These are phyloP conservation scores for Lutra lutra DNA, from an alignment of 2,797 vertebrate genomes.

Conservation along the genomic window DNA sequence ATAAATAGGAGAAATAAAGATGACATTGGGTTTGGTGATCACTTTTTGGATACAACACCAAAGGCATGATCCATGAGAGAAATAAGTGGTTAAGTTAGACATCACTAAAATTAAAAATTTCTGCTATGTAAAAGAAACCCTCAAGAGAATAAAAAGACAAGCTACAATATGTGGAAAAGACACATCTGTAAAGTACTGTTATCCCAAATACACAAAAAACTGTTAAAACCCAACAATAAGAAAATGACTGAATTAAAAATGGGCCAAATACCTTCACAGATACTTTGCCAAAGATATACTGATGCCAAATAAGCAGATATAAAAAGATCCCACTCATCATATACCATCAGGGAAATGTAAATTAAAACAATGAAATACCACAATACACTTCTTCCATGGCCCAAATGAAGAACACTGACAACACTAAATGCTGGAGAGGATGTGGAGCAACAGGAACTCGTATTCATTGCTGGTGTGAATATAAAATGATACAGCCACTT, in stretches of 20 bases:
- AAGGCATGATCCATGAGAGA: neutral
- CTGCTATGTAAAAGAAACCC: neutral
- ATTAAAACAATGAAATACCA: neutral
- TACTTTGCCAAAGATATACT: neutral
- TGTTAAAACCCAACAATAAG: neutral
- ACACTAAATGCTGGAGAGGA: neutral
- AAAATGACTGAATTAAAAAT: neutral
- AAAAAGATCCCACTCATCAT: neutral
- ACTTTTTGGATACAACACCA: neutral
- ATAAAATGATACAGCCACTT: neutral
- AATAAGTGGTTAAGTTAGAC: neutral
- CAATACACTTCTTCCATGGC: neutral
- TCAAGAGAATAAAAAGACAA: neutral
- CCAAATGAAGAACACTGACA: neutral
- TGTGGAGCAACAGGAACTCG: neutral
- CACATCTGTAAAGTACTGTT: neutral
- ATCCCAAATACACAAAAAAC: neutral
- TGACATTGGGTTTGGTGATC: neutral
- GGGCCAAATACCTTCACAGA: neutral
- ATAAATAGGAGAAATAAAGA: neutral
- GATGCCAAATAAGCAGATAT: neutral
- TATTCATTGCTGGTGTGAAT: neutral
- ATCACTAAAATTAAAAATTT: neutral
- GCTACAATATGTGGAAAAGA: neutral
- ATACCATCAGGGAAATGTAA: neutral